Evolutionary conservation across 2,797 vertebrate genomes (phyloP).

Genomic region (Megalops cyprinoides): DNA sequence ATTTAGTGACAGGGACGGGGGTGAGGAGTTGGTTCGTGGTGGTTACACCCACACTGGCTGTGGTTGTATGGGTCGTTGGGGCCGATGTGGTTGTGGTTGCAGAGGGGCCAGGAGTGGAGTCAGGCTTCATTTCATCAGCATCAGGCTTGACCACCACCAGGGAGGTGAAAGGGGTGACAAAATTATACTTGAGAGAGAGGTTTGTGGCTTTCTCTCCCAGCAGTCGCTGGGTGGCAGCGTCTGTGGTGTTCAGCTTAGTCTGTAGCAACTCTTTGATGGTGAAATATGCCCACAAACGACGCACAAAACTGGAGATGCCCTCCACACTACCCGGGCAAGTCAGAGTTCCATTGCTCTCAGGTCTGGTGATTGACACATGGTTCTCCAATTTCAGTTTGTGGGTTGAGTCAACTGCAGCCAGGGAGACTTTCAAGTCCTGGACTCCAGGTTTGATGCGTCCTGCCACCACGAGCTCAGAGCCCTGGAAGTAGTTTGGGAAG

Average conservation of each 20-base stretch:
- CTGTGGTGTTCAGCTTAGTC: constrained; percentile 70
- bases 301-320: constrained; percentile 73
- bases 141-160: constrained; percentile 82
- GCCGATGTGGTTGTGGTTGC: constrained; percentile 44
- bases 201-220: constrained; percentile 80
- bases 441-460: constrained; percentile 73
- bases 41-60: constrained; percentile 43
- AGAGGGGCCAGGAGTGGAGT: constrained; percentile 6
- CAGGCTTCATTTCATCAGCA: constrained; percentile 53
- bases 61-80: constrained; percentile 40
- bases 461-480: constrained; percentile 83
- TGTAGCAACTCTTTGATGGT: constrained; percentile 83
- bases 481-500: constrained; percentile 84
- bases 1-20: constrained; percentile 34
- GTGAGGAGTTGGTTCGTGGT: constrained; percentile 24
- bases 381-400: constrained; percentile 70
- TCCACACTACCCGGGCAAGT: constrained; percentile 56
- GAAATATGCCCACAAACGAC: constrained; percentile 83
- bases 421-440: constrained; percentile 69
- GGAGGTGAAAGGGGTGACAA: constrained; percentile 84
- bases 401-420: constrained; percentile 70
- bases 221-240: constrained; percentile 65
- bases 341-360: constrained; percentile 53
- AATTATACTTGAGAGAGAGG: constrained; percentile 84
- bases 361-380: constrained; percentile 55